Evolutionary conservation across 2,888 invertebrate genomes (phyloP), one percentile per base, ranked within the genome.

Genomic region (Operophtera brumata): DNA sequence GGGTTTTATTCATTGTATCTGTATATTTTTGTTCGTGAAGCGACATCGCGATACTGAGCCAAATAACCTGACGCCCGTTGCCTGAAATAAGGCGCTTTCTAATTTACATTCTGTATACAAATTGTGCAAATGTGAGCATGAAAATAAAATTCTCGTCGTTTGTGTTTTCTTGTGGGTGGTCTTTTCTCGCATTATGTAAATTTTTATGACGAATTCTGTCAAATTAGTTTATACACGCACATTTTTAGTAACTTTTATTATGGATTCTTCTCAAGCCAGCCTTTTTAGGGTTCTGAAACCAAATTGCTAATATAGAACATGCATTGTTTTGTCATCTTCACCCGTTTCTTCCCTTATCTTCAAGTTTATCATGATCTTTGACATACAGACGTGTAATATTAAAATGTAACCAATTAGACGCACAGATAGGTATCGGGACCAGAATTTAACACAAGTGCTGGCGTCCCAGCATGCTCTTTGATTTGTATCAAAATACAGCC

Each of bases 31-130:
- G 77, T 77, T 75, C 71, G 78, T 78, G 77, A 75, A 74, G 77
- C 76, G 71, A 66, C 73, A 73, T 67, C 60, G 72, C 76, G 81
- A 82, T 83, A 82, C 75, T 79, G 74, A 81, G 83, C 82, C 81
- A 83, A 85, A 87, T 86, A 84, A 82, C 81, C 78, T 82, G 80
- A 79, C 84, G 81, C 78, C 47, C 78, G 73, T 81, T 77, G 73
- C 69, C 75, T 77, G 79, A 82, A 87, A 86, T 86, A 86, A 87
- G 86, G 78, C 77, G 75, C 84, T 79, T 83, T 82, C 85, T 86
- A 87, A 87, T 89, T 88, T 89, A 86, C 86, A 88, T 88, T 87
- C 82, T 78, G 86, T 86, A 86, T 86, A 87, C 86, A 86, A 87
- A 86, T 86, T 86, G 84, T 78, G 76, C 82, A 81, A 87, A 87